Evolutionary conservation across 2,888 invertebrate species (phyloP).

Genomic region (Mesorhabditis spiculigera): DNA sequence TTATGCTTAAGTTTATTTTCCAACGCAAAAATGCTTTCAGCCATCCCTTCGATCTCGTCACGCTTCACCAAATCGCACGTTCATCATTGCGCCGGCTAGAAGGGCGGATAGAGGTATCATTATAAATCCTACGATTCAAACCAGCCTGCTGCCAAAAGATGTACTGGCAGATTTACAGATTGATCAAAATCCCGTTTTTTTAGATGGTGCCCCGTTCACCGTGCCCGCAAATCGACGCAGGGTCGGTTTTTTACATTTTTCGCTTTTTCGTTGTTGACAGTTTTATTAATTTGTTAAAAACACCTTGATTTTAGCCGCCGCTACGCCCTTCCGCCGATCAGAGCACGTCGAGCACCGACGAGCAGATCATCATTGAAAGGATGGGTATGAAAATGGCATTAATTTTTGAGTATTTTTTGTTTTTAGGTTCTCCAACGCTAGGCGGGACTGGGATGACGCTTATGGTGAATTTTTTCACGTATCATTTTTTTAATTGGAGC

Average conservation of each 20-base stretch:
- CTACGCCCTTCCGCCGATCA: not conserved
- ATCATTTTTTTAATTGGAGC: no score
- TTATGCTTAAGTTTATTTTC: not conserved
- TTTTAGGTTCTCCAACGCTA: not conserved
- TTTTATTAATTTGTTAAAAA: no score
- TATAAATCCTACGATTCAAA: no score
- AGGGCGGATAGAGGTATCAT: not conserved
- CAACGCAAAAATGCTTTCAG: no score
- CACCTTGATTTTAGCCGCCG: no score
- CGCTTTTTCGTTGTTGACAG: no score
- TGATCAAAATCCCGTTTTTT: not conserved
- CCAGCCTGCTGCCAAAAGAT: no score
- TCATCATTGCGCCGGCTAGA: not conserved
- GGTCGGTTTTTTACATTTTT: no score
- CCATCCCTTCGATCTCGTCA: not conserved
- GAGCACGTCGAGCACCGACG: not conserved
- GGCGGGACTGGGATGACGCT: not conserved
- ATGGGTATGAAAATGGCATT: not conserved
- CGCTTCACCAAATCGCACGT: not conserved
- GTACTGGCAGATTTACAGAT: no score
- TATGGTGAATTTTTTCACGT: not conserved
- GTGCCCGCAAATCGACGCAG: no score
- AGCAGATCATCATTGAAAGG: not conserved
- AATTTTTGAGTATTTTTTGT: not conserved
- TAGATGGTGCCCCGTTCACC: no score